phyloP scores from a whole-genome alignment of 2,888 invertebrate genomes.

The Dexiosoma caninum region DNA sequence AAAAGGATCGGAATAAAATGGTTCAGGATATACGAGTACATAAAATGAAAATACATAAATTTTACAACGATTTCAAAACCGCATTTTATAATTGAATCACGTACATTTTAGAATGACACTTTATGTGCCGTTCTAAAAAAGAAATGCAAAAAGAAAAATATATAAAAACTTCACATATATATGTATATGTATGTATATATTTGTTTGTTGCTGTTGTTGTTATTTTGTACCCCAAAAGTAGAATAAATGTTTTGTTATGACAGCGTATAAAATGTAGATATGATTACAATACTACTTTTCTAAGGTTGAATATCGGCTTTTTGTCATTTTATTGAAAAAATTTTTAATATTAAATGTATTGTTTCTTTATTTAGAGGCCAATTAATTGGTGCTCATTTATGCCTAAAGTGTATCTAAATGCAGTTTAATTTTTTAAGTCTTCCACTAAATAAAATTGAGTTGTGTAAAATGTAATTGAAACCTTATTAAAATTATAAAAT shows the following conservation, averaged over 20 bases:
- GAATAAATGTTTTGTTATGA: conserved; percentile 18
- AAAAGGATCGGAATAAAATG: conserved; percentile 67
- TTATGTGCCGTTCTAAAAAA: conserved; percentile 63
- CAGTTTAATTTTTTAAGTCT: background rate
- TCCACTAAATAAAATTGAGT: too few species aligned
- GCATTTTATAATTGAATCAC: conserved; percentile 78
- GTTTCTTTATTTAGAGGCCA: too few species aligned
- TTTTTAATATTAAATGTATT: conserved; percentile 49
- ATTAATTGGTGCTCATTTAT: too few species aligned
- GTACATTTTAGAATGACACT: conserved; percentile 72
- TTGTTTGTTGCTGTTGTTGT: background rate
- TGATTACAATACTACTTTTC: background rate
- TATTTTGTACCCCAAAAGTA: conserved; percentile 30
- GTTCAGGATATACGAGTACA: conserved; percentile 55
- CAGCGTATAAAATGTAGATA: conserved; percentile 12
- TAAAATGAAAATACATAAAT: conserved; percentile 73
- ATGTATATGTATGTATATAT: conserved; percentile 33
- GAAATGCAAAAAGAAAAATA: background rate
- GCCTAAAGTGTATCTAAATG: too few species aligned
- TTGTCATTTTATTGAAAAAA: conserved; percentile 45
- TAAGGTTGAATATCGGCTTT: background rate
- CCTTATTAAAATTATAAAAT: too few species aligned
- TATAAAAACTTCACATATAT: conserved; percentile 29
- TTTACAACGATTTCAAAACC: conserved; percentile 76
- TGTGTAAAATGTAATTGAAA: too few species aligned